phyloP scores from a whole-genome alignment of 2,888 invertebrate genomes.

The Mythimna albipuncta region DNA sequence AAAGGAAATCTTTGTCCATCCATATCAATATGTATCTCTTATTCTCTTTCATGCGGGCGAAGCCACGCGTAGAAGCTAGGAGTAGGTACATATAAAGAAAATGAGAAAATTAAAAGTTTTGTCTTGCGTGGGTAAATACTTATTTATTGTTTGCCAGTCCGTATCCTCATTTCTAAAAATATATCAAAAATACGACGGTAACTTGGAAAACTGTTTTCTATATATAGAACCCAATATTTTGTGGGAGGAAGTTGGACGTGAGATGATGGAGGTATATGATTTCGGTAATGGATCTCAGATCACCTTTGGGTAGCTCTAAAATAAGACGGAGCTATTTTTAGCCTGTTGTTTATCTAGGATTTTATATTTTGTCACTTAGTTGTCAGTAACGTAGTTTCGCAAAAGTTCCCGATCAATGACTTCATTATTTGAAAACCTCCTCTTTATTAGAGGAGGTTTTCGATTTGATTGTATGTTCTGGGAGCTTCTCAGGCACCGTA shows the following conservation, averaged over 20 bases:
- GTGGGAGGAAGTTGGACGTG: conserved; percentile 29
- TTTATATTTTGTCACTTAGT: background rate
- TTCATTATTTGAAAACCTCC: too few relatives aligned
- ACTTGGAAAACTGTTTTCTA: conserved; percentile 23
- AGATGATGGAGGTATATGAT: conserved; percentile 14
- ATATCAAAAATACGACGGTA: background rate
- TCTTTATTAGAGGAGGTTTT: too few relatives aligned
- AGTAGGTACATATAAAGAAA: background rate
- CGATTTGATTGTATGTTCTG: too few relatives aligned
- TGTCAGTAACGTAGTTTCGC: background rate
- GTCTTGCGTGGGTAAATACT: background rate
- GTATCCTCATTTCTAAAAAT: background rate
- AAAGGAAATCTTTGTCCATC: too few relatives aligned
- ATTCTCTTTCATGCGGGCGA: too few relatives aligned
- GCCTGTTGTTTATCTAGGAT: background rate
- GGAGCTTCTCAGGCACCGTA: too few relatives aligned
- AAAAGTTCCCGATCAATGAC: too few relatives aligned
- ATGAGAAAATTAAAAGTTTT: background rate
- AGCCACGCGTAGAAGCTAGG: too few relatives aligned
- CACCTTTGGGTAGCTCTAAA: conserved; percentile 7
- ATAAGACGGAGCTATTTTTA: conserved; percentile 16
- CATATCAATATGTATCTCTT: too few relatives aligned
- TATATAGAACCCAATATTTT: conserved; percentile 23
- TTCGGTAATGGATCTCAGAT: conserved; percentile 35
- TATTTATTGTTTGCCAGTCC: conserved; percentile 13